A percentile compares a stretch with the other conserved stretches of the same genome.
phyloP scores from a whole-genome alignment of 2,888 invertebrate genomes.

The Drosophila colorata region DNA sequence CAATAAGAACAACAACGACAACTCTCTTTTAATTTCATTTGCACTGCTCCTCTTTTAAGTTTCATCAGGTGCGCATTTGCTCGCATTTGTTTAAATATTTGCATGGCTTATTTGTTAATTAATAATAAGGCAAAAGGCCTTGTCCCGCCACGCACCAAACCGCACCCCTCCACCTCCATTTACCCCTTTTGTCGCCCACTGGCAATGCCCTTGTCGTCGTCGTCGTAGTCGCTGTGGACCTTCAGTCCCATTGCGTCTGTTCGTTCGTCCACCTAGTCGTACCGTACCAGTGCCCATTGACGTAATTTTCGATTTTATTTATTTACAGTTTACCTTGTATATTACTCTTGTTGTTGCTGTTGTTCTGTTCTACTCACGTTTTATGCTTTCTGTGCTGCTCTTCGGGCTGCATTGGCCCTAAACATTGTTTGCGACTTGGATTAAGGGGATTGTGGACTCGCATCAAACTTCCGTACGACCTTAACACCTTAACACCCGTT shows the following conservation, averaged over 20 bases:
- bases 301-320: constrained; percentile 56
- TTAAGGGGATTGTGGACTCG: constrained; percentile 10
- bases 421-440: constrained; percentile 12
- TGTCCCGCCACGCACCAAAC: constrained; percentile 15
- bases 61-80: constrained; percentile 11
- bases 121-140: constrained; percentile 55
- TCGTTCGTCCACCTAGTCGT: constrained; percentile 14
- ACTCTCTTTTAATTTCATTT: neutral
- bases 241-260: constrained; percentile 20
- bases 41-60: neutral
- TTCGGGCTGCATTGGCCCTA: constrained; percentile 3
- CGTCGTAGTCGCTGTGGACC: constrained; percentile 9
- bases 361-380: constrained; percentile 4
- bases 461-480: constrained; percentile 28
- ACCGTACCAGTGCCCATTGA: constrained; percentile 25
- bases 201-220: constrained; percentile 23
- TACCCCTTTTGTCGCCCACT: neutral
- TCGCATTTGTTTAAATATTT: constrained; percentile 62
- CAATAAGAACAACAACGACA: too few relatives aligned
- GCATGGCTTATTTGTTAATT: constrained; percentile 63
- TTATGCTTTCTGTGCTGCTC: constrained; percentile 1
- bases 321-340: constrained; percentile 64
- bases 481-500: constrained; percentile 23
- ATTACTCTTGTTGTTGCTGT: constrained; percentile 17
- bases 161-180: neutral